Conservation (phyloP, 2,797 vertebrate species). For the Pachyuromys duprasi region DNA sequence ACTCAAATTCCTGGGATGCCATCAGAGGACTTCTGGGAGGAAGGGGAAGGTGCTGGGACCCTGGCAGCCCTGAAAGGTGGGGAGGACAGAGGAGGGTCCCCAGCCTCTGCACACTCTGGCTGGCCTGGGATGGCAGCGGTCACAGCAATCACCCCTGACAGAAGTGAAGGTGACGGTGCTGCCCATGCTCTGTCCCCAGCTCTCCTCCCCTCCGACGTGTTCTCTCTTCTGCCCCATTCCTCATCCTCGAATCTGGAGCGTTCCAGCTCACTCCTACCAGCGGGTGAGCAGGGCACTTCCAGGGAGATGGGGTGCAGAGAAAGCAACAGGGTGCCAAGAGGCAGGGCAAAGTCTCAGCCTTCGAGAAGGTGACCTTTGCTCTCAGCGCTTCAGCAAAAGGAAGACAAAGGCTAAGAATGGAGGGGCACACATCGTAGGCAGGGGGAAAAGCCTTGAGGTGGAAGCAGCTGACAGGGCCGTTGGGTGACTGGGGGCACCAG, state of each 20-base stretch:
- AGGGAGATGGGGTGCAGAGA: background rate
- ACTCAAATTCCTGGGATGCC: background rate
- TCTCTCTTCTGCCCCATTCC: background rate
- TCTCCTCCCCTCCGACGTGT: accelerated
- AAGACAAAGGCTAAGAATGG: background rate
- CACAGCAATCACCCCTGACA: background rate
- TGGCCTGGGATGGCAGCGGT: background rate
- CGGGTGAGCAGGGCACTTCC: background rate
- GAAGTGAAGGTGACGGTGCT: background rate
- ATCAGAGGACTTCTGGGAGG: background rate
- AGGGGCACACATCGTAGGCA: background rate
- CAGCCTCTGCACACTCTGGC: background rate
- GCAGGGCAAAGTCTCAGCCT: background rate
- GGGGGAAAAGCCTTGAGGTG: background rate
- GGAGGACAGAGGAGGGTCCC: background rate
- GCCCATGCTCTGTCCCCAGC: background rate
- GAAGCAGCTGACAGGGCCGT: background rate
- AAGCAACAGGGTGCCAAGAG: background rate
- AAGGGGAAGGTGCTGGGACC: background rate
- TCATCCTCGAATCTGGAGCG: background rate
- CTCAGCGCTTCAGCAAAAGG: background rate
- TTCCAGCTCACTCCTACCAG: background rate
- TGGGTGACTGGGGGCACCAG: too few relatives aligned
- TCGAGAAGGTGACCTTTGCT: background rate
- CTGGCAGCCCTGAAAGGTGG: background rate